Conservation (phyloP, 1,140 invertebrate species). For the Drosophila sturtevanti region DNA sequence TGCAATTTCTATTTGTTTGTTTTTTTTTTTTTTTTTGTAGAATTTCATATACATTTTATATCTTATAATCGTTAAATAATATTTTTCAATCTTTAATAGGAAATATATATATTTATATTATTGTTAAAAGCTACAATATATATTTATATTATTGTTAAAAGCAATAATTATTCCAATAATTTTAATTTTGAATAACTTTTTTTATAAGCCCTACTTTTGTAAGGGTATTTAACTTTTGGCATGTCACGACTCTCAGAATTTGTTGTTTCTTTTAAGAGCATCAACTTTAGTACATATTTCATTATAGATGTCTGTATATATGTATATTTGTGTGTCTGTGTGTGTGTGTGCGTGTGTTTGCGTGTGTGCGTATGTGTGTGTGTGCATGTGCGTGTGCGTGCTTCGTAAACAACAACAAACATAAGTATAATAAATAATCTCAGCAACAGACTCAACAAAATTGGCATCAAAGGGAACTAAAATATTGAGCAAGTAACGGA, state of each 20-base stretch:
- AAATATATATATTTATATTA: too few relatives aligned
- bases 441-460: constrained; percentile 7
- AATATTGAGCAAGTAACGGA: not conserved
- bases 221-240: not conserved
- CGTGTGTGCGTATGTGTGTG: not conserved
- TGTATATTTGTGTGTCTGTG: not conserved
- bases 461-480: constrained; percentile 1
- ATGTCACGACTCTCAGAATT: not conserved
- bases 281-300: not conserved
- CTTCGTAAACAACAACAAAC: not conserved
- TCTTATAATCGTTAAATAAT: too few relatives aligned
- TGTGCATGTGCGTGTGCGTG: not conserved
- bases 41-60: too few relatives aligned
- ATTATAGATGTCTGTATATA: not conserved
- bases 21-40: too few relatives aligned
- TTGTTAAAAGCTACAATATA: too few relatives aligned
- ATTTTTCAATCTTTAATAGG: too few relatives aligned
- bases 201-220: not conserved
- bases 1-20: too few relatives aligned
- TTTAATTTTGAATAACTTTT: too few relatives aligned
- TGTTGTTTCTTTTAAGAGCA: not conserved
- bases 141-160: too few relatives aligned
- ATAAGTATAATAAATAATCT: constrained; percentile 1
- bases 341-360: not conserved
- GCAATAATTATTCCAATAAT: too few relatives aligned